These are phyloP conservation scores for Laticauda laticaudata DNA, from an alignment of 2,113 vertebrate genomes.

Conservation along the genomic window DNA sequence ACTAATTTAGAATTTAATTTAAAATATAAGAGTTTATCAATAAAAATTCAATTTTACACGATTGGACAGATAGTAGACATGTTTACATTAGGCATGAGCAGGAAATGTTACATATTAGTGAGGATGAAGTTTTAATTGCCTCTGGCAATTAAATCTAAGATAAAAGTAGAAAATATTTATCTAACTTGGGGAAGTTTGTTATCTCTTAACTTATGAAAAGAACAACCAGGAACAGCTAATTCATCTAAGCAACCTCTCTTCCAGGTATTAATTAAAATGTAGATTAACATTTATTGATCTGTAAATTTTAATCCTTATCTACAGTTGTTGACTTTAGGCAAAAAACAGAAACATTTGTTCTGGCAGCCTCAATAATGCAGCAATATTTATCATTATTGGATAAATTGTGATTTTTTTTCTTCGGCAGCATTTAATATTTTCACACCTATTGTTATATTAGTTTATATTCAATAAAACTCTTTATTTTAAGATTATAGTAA, in stretches of 20 bases:
- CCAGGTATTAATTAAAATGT: background rate
- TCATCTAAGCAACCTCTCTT: background rate
- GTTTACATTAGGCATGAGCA: background rate
- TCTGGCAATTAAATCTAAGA: background rate
- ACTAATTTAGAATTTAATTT: background rate
- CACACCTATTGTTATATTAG: constrained; percentile 18
- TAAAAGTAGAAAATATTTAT: background rate
- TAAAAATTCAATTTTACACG: background rate
- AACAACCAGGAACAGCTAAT: background rate
- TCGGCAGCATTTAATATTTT: no score
- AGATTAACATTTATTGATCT: background rate
- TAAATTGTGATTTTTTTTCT: constrained; percentile 50
- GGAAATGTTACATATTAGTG: background rate
- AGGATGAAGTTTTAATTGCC: background rate
- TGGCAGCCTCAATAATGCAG: constrained; percentile 44
- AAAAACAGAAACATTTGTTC: constrained; percentile 7
- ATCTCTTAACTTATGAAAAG: background rate
- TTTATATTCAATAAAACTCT: background rate
- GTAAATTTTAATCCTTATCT: background rate
- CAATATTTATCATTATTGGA: constrained; percentile 28
- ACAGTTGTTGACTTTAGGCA: background rate
- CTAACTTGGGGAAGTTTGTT: background rate
- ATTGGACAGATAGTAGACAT: background rate
- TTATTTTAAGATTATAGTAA: background rate
- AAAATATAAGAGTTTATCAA: background rate